phyloP scores from a whole-genome alignment of 2,888 invertebrate genomes.

The Heliconius cydno region DNA sequence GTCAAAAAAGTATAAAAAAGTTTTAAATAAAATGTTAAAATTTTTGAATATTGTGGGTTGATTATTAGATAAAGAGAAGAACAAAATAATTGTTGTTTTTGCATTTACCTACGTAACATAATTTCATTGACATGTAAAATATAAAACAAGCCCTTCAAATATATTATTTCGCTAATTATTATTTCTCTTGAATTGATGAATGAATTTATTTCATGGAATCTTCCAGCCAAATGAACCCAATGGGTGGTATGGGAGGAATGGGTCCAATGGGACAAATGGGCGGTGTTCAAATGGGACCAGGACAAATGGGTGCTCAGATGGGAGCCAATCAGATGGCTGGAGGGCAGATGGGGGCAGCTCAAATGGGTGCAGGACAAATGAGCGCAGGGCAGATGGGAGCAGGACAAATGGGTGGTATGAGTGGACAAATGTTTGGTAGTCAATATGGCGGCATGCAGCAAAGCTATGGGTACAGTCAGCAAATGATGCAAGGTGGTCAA shows the following conservation, averaged over 20 bases:
- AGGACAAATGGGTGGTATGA: conserved; percentile 77
- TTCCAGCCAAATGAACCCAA: conserved; percentile 78
- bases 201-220: conserved; percentile 1
- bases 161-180: background rate
- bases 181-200: background rate
- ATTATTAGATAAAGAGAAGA: no score
- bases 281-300: conserved; percentile 70
- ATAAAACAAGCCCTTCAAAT: no score
- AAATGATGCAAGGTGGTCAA: conserved; percentile 81
- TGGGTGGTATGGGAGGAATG: conserved; percentile 76
- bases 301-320: conserved; percentile 62
- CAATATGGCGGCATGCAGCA: conserved; percentile 87
- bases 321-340: conserved; percentile 66
- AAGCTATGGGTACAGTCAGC: conserved; percentile 75
- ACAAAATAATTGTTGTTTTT: background rate
- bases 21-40: no score
- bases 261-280: conserved; percentile 72
- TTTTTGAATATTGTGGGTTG: no score
- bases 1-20: no score
- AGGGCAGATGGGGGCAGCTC: conserved; percentile 69
- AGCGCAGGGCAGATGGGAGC: conserved; percentile 66
- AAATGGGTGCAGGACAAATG: conserved; percentile 73
- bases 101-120: background rate
- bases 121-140: no score
- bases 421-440: conserved; percentile 83